These are phyloP conservation scores for Leptosomus discolor DNA, from an alignment of 2,113 vertebrate species.

Conservation along the genomic window DNA sequence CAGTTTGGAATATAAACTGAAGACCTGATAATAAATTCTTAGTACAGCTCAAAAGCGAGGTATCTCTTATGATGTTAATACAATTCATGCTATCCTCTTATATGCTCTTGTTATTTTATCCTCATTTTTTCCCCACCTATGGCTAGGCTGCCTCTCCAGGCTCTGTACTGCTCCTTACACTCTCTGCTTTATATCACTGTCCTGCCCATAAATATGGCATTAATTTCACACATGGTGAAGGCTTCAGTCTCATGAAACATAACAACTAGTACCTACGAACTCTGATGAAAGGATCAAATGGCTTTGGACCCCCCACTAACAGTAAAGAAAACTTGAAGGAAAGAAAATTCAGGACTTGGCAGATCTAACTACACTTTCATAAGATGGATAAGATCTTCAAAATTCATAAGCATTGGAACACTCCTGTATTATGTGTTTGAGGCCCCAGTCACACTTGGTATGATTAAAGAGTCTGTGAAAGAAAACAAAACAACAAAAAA, in stretches of 20 bases:
- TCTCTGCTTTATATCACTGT: not conserved
- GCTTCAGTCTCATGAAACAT: not conserved
- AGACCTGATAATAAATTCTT: not conserved
- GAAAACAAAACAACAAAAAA: not conserved
- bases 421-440: not conserved
- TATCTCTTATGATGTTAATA: not conserved
- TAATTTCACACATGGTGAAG: not conserved
- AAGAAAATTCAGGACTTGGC: not conserved
- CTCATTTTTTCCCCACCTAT: not conserved
- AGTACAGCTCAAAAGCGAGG: not conserved
- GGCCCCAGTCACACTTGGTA: not conserved
- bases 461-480: conserved; percentile 39
- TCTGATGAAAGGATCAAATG: not conserved
- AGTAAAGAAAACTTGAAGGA: conserved; percentile 2
- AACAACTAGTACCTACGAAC: not conserved
- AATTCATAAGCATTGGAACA: conserved; percentile 17
- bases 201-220: not conserved
- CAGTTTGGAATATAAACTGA: not conserved
- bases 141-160: not conserved
- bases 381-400: conserved; percentile 31
- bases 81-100: not conserved
- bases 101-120: not conserved
- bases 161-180: not conserved
- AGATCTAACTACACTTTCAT: not conserved
- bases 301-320: conserved; percentile 28